phyloP scores from a whole-genome alignment of 2,113 vertebrate species.

The Phylloscopus trochilus region DNA sequence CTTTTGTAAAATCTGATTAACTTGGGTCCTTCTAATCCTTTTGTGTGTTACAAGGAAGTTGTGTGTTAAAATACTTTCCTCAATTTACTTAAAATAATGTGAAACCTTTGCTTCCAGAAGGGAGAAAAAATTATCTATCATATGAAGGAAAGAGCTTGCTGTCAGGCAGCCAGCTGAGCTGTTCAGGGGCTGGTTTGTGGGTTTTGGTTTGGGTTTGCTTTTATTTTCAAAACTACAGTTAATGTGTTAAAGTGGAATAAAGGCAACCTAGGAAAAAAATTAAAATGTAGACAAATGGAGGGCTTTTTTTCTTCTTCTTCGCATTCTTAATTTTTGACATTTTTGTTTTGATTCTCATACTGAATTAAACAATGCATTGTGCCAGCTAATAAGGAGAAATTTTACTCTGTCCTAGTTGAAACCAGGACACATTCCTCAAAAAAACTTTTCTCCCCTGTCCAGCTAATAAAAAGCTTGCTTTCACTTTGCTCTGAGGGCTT shows the following conservation, averaged over 20 bases:
- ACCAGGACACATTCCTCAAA: background rate
- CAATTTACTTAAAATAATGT: background rate
- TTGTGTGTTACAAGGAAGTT: background rate
- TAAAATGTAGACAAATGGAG: background rate
- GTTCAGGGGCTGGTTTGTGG: background rate
- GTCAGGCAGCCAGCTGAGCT: background rate
- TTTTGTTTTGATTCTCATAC: background rate
- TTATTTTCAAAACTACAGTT: background rate
- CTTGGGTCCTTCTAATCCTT: background rate
- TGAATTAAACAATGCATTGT: background rate
- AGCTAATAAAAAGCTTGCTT: background rate
- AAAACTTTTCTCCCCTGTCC: background rate
- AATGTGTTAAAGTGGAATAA: background rate
- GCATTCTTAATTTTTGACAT: background rate
- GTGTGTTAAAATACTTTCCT: background rate
- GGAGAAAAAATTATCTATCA: background rate
- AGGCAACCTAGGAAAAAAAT: background rate
- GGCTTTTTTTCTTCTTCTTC: rapidly evolving
- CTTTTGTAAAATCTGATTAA: background rate
- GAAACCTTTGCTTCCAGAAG: background rate
- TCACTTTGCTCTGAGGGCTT: background rate
- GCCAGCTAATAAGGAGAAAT: background rate
- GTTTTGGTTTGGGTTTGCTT: background rate
- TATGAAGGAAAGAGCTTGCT: background rate
- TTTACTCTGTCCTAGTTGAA: background rate